A percentile compares a stretch with the other conserved stretches of the same genome.
Conservation (phyloP, 2,888 invertebrate species). For the Acanthococcus lagerstroemiae region DNA sequence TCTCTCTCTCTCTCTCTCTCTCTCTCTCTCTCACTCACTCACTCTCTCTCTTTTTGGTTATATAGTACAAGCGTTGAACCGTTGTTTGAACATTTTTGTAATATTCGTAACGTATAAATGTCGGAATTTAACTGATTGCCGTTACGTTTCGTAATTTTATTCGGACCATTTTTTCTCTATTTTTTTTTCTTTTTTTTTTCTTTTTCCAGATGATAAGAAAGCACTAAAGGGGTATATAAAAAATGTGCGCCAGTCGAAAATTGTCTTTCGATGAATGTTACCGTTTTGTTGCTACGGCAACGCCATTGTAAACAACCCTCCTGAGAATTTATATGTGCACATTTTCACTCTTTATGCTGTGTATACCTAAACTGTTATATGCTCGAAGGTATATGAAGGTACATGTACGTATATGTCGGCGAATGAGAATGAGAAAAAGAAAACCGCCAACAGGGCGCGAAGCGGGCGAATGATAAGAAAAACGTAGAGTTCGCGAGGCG, state of each 20-base stretch:
- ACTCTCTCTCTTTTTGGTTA: neutral
- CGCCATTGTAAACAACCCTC: slow-evolving; percentile 25
- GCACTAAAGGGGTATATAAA: neutral
- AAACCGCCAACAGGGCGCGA: neutral
- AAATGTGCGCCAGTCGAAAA: slow-evolving; percentile 25
- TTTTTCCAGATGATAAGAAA: slow-evolving; percentile 10
- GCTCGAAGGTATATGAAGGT: neutral
- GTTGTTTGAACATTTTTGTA: slow-evolving; percentile 16
- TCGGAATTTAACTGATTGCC: slow-evolving; percentile 25
- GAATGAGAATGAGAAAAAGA: slow-evolving; percentile 9
- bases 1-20: slow-evolving; percentile 30
- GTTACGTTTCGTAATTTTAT: slow-evolving; percentile 10
- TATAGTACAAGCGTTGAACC: neutral
- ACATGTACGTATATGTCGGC: neutral
- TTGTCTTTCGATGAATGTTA: slow-evolving; percentile 27
- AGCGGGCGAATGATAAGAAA: slow-evolving; percentile 20
- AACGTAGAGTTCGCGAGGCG: neutral
- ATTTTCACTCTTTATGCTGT: slow-evolving; percentile 6
- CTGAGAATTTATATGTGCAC: slow-evolving; percentile 20
- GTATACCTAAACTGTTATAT: neutral
- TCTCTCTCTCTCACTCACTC: neutral
- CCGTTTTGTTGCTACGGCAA: slow-evolving; percentile 25
- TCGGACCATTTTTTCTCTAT: neutral
- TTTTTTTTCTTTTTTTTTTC: neutral
- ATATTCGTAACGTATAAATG: slow-evolving; percentile 21